Evolutionary conservation across 2,113 vertebrate species (phyloP), one percentile per base, ranked within the genome.

Genomic region (Bos indicus): DNA sequence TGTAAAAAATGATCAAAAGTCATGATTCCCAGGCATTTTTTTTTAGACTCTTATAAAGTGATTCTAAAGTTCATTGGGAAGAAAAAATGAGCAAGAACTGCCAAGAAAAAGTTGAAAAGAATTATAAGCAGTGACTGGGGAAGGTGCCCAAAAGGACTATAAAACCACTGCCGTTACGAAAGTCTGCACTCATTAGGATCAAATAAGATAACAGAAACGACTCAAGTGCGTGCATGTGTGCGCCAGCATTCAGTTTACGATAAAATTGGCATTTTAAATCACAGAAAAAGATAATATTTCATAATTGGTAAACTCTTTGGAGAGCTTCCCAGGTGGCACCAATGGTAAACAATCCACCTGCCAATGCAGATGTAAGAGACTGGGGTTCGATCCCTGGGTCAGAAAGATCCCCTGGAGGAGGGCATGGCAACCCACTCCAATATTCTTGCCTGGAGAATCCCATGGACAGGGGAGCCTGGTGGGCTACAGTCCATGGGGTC

Each of bases 1-100:
- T 48, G 30, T 26, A 90, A 94, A 56, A 62, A 43, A 23, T 81
- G 9, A 80, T 91, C 52, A 57, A 97, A 81, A 19, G 36, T 15
- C 40, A 43, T 80, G 26, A 87, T 57, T 51, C 36, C 57, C 4
- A 40, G 51, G 52, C 16, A 23, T 54, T 43, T 67, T 96, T 57
- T 59, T 91, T 93, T 33, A 87, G 52, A 93, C 85, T 5, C 48
- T 57, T 9, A 82, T 93, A 81, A 80, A 80, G 14, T 36, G 7
- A 93, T 91, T 87, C 40, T 91, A 62, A 57, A 85, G 33, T 81
- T 92, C 25, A 33, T 0, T 80, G 57, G 46, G n/a, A 86, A 81
- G 33, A 86, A 91, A 82, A 85, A 94, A 67, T 62, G 26, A 54
- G 1, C 30, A 93, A 85, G 28, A 89, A 82, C 1, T 46, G 3